These are phyloP conservation scores for Megamerina dolium DNA, from an alignment of 2,888 invertebrate species.

Conservation along the genomic window DNA sequence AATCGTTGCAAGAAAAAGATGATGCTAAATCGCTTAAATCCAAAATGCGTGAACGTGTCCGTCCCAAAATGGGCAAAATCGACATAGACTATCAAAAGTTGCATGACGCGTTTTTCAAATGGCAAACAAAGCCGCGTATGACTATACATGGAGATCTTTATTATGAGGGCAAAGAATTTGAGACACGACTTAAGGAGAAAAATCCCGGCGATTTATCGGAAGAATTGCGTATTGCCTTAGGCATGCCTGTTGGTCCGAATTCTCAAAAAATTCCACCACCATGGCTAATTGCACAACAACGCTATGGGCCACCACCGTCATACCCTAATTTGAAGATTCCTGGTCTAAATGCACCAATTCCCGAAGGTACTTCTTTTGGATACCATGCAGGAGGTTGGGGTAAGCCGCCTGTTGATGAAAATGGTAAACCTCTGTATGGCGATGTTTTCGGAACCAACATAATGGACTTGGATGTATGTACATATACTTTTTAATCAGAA, in stretches of 20 bases:
- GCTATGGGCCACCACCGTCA: constrained; percentile 96
- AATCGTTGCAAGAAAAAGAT: constrained; percentile 95
- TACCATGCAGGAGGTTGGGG: constrained; percentile 99
- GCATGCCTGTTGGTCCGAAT: constrained; percentile 96
- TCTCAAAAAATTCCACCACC: constrained; percentile 88
- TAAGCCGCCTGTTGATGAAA: constrained; percentile 98
- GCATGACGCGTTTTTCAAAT: constrained; percentile 99
- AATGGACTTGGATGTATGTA: constrained; percentile 63
- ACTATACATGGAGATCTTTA: constrained; percentile 98
- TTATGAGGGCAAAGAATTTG: constrained; percentile 98
- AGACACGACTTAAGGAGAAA: constrained; percentile 94
- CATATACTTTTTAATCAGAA: background rate
- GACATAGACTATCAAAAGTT: constrained; percentile 99
- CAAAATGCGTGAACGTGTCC: constrained; percentile 93
- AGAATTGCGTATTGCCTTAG: constrained; percentile 90
- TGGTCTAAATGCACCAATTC: constrained; percentile 96
- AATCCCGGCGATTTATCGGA: constrained; percentile 97
- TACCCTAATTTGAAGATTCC: constrained; percentile 98
- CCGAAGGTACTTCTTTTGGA: constrained; percentile 94
- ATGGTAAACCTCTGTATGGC: constrained; percentile 94
- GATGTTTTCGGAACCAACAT: constrained; percentile 92
- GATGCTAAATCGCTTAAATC: constrained; percentile 91
- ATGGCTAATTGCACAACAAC: constrained; percentile 67
- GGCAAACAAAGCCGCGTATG: constrained; percentile 99
- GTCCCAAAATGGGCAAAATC: constrained; percentile 98